These are phyloP conservation scores for Panopea generosa DNA, from an alignment of 2,888 invertebrate species.

Conservation along the genomic window DNA sequence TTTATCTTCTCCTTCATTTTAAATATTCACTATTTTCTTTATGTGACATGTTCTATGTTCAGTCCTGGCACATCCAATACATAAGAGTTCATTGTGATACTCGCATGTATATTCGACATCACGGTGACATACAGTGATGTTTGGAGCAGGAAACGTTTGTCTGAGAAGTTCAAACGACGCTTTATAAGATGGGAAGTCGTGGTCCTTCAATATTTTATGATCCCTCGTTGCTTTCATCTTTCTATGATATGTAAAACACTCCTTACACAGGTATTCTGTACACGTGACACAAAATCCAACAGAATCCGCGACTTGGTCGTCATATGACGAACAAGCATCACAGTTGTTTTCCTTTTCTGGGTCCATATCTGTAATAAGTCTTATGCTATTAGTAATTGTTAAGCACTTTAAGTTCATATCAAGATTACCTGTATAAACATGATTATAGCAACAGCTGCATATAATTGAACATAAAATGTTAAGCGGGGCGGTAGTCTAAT, in stretches of 20 bases:
- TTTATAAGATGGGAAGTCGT: background rate
- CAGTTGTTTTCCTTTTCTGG: background rate
- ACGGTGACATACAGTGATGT: slow-evolving; percentile 5
- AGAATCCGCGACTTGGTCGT: background rate
- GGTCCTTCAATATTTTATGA: background rate
- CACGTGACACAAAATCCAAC: slow-evolving; percentile 11
- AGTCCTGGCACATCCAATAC: background rate
- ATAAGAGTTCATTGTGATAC: slow-evolving; percentile 12
- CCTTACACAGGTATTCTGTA: slow-evolving; percentile 8
- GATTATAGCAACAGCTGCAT: too few relatives aligned
- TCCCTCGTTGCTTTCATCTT: slow-evolving; percentile 8
- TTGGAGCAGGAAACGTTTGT: background rate
- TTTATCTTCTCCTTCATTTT: too few relatives aligned
- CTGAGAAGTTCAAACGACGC: background rate
- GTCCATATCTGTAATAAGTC: too few relatives aligned
- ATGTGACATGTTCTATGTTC: slow-evolving; percentile 17
- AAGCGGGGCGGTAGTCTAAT: too few relatives aligned
- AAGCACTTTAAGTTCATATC: too few relatives aligned
- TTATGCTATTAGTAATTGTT: too few relatives aligned
- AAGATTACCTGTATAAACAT: too few relatives aligned
- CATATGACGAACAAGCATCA: slow-evolving; percentile 9
- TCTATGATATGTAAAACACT: slow-evolving; percentile 7
- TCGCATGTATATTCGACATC: slow-evolving; percentile 12
- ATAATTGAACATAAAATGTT: too few relatives aligned
- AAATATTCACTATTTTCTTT: background rate